A percentile compares a stretch with the other conserved stretches of the same genome.
Conservation (phyloP, 2,797 vertebrate genomes). For the Melanotaenia maccullochi region DNA sequence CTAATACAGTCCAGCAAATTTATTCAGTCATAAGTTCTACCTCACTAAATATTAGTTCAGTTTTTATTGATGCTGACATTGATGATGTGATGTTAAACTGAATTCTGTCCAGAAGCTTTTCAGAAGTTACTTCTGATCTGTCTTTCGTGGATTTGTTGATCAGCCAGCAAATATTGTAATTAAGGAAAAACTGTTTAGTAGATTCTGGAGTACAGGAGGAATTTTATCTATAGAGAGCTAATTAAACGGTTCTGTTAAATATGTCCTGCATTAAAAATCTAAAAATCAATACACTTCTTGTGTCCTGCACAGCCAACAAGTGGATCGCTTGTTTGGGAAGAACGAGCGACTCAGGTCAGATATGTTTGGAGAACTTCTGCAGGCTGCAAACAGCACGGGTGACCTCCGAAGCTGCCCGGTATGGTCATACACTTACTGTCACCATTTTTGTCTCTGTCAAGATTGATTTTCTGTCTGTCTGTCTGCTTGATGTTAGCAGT, state of each 20-base stretch:
- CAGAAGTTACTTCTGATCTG: not conserved
- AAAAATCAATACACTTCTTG: not conserved
- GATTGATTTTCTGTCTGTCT: no score
- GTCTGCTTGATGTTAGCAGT: no score
- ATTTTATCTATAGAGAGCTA: not conserved
- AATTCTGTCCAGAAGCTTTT: not conserved
- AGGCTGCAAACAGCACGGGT: constrained; percentile 94
- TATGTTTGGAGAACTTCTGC: constrained; percentile 95
- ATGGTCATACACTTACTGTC: constrained; percentile 58
- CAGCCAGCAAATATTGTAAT: not conserved
- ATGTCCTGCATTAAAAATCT: not conserved
- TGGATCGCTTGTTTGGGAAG: constrained; percentile 79
- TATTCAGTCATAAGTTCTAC: not conserved
- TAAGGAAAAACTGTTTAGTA: not conserved
- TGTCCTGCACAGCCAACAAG: constrained; percentile 79
- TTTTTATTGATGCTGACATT: not conserved
- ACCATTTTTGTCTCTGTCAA: no score
- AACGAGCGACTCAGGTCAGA: constrained; percentile 92
- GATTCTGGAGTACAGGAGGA: not conserved
- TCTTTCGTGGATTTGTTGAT: not conserved
- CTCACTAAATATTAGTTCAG: not conserved
- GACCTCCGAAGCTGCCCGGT: constrained; percentile 96
- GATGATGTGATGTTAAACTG: not conserved
- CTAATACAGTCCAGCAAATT: not conserved
- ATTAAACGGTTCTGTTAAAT: not conserved